Conservation (phyloP, 1,140 invertebrate species). For the Hormaphis cornu region DNA sequence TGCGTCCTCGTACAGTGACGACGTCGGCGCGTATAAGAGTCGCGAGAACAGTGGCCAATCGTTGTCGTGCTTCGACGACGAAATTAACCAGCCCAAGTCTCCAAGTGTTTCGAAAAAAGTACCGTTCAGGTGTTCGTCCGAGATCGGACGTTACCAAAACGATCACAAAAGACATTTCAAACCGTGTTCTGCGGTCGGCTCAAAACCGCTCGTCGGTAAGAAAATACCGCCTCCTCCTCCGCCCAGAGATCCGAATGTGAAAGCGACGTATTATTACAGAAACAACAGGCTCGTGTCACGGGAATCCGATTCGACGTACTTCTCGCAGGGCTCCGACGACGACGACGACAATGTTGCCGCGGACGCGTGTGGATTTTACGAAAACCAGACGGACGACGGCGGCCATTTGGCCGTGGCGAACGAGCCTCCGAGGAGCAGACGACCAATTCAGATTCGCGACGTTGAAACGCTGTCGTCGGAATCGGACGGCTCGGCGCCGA, state of each 20-base stretch:
- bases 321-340: slow-evolving; percentile 45
- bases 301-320: slow-evolving; percentile 35
- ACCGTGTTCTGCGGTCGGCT: neutral
- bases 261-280: slow-evolving; percentile 45
- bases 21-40: neutral
- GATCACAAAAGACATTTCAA: neutral
- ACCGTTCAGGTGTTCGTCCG: neutral
- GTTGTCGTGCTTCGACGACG: neutral
- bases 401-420: neutral
- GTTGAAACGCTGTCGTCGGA: neutral
- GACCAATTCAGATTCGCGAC: neutral
- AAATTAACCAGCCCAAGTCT: neutral
- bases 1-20: neutral
- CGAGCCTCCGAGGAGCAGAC: neutral
- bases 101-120: neutral
- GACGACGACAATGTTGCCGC: slow-evolving; percentile 39
- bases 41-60: neutral
- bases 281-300: slow-evolving; percentile 35
- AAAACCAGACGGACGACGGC: neutral
- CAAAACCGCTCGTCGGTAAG: neutral
- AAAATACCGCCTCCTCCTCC: slow-evolving; percentile 54
- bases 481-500: neutral
- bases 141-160: neutral
- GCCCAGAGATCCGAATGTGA: slow-evolving; percentile 56
- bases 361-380: neutral